Evolutionary conservation across 37 sponge, comb jelly and placozoan species (phyloP).

Genomic region (Beroe ovata): DNA sequence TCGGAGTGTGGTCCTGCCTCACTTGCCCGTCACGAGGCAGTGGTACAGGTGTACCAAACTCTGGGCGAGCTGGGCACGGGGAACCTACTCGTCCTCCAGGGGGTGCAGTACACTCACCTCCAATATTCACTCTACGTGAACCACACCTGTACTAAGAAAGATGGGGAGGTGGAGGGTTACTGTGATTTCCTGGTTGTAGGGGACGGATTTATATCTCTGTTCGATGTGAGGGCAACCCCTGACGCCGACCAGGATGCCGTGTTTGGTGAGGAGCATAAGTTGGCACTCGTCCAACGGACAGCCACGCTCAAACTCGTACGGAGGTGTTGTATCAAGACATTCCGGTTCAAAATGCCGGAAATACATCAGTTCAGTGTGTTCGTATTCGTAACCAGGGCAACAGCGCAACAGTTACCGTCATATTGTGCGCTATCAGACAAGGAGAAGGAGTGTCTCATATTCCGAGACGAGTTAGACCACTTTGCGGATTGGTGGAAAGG

Average conservation of each 20-base stretch:
- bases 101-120: conserved; percentile 10
- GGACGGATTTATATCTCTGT: not conserved
- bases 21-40: not conserved
- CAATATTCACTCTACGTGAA: not conserved
- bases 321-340: not conserved
- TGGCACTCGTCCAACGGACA: not conserved
- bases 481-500: not conserved
- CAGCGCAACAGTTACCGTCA: not conserved
- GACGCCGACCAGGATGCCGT: not conserved
- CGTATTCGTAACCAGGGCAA: not conserved
- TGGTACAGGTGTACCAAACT: not conserved
- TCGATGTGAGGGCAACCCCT: not conserved
- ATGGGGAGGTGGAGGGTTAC: not conserved
- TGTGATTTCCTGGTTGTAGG: not conserved
- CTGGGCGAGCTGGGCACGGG: not conserved
- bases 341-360: conserved; percentile 33
- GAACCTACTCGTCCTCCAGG: conserved; percentile 1
- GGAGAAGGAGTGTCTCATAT: not conserved
- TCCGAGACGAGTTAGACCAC: not conserved
- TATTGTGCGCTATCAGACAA: not conserved
- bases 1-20: not conserved
- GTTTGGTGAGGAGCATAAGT: not conserved
- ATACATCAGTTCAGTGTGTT: conserved; percentile 19
- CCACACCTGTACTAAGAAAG: not conserved
- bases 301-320: not conserved